Conservation (phyloP, 2,797 vertebrate species). For the Poeciliopsis paucimaculata region DNA sequence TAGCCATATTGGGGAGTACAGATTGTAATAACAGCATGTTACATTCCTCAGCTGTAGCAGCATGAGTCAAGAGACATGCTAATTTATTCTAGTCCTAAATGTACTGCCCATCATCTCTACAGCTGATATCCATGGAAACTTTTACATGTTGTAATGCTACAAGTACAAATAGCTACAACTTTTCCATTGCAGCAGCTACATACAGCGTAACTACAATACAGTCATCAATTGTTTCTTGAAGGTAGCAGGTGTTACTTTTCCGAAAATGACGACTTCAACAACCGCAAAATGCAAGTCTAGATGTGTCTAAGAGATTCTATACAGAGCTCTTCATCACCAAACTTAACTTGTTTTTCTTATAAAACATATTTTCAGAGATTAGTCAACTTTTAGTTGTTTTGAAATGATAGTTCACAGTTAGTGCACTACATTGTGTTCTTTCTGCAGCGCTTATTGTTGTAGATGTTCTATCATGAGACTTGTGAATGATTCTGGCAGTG, state of each 20-base stretch:
- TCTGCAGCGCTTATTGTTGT: background rate
- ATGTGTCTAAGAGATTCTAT: background rate
- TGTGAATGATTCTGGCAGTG: slow-evolving; percentile 30
- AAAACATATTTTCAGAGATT: background rate
- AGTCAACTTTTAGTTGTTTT: background rate
- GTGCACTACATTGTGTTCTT: background rate
- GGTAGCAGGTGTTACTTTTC: background rate
- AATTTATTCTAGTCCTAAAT: background rate
- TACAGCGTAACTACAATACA: background rate
- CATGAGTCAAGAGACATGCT: background rate
- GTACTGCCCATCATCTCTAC: background rate
- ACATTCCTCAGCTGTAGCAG: background rate
- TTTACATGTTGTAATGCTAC: background rate
- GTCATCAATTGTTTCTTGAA: background rate
- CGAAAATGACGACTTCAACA: background rate
- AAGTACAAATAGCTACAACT: background rate
- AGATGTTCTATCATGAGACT: background rate
- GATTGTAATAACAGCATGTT: background rate
- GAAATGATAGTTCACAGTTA: background rate
- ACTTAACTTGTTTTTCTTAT: background rate
- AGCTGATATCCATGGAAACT: background rate
- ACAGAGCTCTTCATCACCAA: background rate
- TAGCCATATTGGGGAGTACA: background rate
- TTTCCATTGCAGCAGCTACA: background rate
- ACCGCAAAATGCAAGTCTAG: background rate